phyloP scores from a whole-genome alignment of 1,140 invertebrate species.

The Drosophila parabipectinata region DNA sequence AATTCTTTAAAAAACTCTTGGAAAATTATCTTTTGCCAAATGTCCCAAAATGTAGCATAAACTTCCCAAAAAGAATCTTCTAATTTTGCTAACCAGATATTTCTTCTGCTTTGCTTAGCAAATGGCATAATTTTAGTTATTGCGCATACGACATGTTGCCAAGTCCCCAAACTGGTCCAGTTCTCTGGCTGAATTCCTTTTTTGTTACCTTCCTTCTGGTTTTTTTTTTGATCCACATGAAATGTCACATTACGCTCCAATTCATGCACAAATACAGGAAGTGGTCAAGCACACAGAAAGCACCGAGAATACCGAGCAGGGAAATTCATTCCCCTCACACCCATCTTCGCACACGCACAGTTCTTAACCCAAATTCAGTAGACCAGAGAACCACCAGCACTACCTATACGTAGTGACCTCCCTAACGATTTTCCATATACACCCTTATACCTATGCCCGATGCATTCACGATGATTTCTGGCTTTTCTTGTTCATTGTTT shows the following conservation, averaged over 20 bases:
- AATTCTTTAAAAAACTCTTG: too few relatives aligned
- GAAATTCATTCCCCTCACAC: conserved; percentile 1
- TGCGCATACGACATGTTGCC: conserved; percentile 59
- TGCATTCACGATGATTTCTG: conserved; percentile 59
- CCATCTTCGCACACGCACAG: conserved; percentile 28
- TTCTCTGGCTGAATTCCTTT: conserved; percentile 12
- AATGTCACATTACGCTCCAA: conserved; percentile 79
- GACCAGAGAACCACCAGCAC: conserved; percentile 11
- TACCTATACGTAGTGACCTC: background rate
- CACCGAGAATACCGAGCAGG: conserved; percentile 20
- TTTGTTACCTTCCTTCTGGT: conserved; percentile 1
- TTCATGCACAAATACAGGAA: conserved; percentile 72
- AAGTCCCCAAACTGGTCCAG: conserved; percentile 14
- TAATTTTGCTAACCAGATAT: background rate
- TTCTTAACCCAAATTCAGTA: conserved; percentile 69
- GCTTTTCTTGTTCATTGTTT: conserved; percentile 59
- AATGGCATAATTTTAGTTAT: conserved; percentile 46
- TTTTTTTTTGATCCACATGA: conserved; percentile 46
- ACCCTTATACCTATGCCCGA: conserved; percentile 42
- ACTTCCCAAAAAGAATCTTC: too few relatives aligned
- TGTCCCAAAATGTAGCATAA: too few relatives aligned
- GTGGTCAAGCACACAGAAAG: conserved; percentile 56
- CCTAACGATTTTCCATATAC: conserved; percentile 2
- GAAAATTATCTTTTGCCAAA: too few relatives aligned
- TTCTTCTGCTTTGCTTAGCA: background rate